phyloP scores from a whole-genome alignment of 2,797 vertebrate species.

The Tadarida brasiliensis region DNA sequence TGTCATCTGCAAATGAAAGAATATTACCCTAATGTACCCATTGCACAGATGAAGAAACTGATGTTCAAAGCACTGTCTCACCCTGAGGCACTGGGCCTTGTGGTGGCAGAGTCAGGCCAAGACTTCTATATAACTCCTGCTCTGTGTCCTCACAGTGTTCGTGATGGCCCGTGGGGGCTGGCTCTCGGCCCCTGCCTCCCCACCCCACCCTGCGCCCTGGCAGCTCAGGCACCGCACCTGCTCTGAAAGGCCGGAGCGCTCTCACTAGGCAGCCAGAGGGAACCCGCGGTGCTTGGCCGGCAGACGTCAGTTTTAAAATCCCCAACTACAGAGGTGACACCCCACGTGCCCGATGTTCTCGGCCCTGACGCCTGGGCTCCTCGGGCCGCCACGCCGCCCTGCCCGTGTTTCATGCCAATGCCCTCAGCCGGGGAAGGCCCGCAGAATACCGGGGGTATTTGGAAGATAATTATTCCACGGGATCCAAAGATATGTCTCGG shows the following conservation, averaged over 20 bases:
- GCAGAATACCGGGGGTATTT: neutral
- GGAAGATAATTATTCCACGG: conserved; percentile 1
- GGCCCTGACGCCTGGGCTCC: accelerated
- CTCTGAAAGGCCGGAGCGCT: neutral
- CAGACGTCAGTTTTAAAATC: accelerated
- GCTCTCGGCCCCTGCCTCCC: accelerated
- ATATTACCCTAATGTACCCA: neutral
- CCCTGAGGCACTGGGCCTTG: neutral
- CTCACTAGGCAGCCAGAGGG: neutral
- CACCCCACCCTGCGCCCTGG: accelerated
- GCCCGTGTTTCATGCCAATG: neutral
- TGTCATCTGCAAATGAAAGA: neutral
- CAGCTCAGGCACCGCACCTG: accelerated
- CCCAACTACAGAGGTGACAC: accelerated
- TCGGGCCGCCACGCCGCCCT: accelerated
- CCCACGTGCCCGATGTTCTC: accelerated
- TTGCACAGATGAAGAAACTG: neutral
- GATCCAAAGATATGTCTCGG: conserved; percentile 12
- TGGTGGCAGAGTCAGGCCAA: neutral
- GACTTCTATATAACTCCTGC: neutral
- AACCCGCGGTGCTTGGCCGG: neutral
- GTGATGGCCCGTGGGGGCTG: neutral
- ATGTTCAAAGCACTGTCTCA: neutral
- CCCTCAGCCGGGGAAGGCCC: neutral
- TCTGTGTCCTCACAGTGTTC: neutral